These are phyloP conservation scores for Odocoileus hemionus DNA, from an alignment of 2,113 vertebrate species.

Conservation along the genomic window DNA sequence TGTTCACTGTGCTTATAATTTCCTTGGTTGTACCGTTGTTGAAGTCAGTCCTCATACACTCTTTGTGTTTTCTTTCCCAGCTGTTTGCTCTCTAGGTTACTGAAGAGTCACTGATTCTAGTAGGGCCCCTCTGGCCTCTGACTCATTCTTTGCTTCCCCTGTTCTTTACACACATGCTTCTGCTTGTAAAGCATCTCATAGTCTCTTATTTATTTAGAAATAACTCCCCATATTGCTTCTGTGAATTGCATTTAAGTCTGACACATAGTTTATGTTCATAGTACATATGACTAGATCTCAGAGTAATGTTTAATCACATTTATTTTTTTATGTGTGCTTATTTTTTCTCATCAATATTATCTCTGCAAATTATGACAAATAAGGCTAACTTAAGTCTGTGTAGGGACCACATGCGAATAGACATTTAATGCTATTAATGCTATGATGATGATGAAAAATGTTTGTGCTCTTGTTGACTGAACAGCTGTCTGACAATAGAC, in stretches of 20 bases:
- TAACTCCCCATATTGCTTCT: not conserved
- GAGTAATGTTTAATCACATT: slow-evolving; percentile 10
- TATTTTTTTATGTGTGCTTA: slow-evolving; percentile 13
- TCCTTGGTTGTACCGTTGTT: not conserved
- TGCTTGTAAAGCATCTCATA: not conserved
- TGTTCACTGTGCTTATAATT: not conserved
- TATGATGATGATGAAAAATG: slow-evolving; percentile 59
- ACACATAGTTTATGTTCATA: not conserved
- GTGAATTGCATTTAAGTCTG: not conserved
- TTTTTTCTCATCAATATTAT: slow-evolving; percentile 13
- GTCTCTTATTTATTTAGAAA: not conserved
- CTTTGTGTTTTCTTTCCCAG: not conserved
- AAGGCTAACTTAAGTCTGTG: not conserved
- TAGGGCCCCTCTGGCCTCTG: not conserved
- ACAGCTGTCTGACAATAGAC: slow-evolving; percentile 44
- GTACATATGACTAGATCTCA: not conserved
- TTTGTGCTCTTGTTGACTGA: slow-evolving; percentile 26
- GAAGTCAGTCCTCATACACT: not conserved
- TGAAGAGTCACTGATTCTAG: not conserved
- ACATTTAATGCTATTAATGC: slow-evolving; percentile 42
- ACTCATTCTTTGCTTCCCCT: not conserved
- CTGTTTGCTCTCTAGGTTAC: not conserved
- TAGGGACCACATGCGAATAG: slow-evolving; percentile 7
- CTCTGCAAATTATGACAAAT: slow-evolving; percentile 35
- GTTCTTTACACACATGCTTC: not conserved